Conservation (phyloP, 2,797 vertebrate genomes). For the Lacerta bilineata region DNA sequence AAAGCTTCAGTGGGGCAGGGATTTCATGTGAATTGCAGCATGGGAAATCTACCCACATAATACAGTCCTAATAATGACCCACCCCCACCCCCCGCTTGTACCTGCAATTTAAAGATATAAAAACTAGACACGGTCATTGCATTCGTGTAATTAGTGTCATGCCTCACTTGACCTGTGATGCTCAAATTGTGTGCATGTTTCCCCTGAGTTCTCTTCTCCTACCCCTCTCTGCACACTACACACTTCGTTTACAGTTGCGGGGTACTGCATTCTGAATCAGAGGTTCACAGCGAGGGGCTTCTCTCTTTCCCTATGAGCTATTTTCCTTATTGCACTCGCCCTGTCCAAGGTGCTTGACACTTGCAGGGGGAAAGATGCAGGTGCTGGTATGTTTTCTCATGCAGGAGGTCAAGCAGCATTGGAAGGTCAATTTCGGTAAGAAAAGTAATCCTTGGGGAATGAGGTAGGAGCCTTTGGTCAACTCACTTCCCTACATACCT, state of each 20-base stretch:
- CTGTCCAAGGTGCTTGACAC: not conserved
- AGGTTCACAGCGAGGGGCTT: too few species aligned
- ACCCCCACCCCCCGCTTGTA: not conserved
- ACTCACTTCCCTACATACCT: not conserved
- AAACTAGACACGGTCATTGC: not conserved
- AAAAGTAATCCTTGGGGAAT: not conserved
- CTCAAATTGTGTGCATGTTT: not conserved
- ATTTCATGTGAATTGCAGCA: not conserved
- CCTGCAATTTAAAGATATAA: not conserved
- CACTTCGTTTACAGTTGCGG: not conserved
- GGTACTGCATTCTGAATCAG: not conserved
- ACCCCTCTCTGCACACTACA: not conserved
- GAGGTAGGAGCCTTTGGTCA: not conserved
- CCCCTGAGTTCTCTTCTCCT: not conserved
- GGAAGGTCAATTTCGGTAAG: not conserved
- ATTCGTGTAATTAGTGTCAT: not conserved
- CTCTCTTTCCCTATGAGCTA: not conserved
- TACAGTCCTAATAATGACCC: not conserved
- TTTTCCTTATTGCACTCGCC: not conserved
- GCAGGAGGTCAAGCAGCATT: not conserved
- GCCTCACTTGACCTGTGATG: not conserved
- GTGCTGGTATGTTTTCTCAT: not conserved
- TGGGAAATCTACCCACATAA: not conserved
- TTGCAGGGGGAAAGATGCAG: not conserved
- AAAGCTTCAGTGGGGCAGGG: not conserved